Evolutionary conservation across 2,113 vertebrate genomes (phyloP).

Genomic region (Porphyrio hochstetteri): DNA sequence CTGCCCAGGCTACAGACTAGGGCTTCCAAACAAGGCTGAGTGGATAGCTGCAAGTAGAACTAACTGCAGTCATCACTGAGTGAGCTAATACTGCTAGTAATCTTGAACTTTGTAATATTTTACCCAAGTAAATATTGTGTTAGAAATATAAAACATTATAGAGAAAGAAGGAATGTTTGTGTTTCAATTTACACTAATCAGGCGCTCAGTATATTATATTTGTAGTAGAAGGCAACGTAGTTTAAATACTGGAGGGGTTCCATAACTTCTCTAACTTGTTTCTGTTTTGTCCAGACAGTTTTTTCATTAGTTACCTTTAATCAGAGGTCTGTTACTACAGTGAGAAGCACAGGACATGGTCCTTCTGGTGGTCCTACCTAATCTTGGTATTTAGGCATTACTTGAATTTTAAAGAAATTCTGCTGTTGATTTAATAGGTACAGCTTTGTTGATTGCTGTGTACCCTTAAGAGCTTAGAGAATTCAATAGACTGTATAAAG

Average conservation of each 20-base stretch:
- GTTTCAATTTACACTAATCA: background rate
- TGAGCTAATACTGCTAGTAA: background rate
- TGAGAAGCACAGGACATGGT: background rate
- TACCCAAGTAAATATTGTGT: background rate
- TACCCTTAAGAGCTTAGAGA: background rate
- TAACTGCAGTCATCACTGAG: background rate
- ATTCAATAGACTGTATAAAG: background rate
- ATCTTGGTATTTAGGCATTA: background rate
- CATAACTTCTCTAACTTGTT: background rate
- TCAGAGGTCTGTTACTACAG: background rate
- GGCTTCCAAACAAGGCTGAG: background rate
- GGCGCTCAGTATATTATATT: background rate
- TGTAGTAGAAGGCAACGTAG: background rate
- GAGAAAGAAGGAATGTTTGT: background rate
- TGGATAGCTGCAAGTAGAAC: background rate
- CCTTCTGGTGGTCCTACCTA: background rate
- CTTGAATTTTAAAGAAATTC: background rate
- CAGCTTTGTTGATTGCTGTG: background rate
- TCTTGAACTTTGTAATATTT: background rate
- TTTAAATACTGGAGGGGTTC: background rate
- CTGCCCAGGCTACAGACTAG: background rate
- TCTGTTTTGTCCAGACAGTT: background rate
- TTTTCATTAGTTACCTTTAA: background rate
- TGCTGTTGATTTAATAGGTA: background rate
- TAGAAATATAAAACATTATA: background rate